These are phyloP conservation scores for Chionoecetes opilio DNA, from an alignment of 1,140 invertebrate species.

Conservation along the genomic window DNA sequence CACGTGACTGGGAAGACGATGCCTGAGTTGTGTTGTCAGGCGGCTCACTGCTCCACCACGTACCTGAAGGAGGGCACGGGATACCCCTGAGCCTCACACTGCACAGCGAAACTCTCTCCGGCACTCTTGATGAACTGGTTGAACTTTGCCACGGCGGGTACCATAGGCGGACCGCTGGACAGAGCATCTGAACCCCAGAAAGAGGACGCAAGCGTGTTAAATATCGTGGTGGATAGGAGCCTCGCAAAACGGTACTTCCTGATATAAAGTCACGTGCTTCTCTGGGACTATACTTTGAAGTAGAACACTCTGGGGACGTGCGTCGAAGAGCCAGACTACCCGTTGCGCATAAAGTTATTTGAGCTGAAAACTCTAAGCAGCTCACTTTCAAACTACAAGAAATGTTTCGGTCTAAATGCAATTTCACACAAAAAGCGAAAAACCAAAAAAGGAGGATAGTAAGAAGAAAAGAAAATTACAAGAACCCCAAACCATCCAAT, in stretches of 20 bases:
- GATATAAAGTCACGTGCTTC: not conserved
- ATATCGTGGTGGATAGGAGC: not conserved
- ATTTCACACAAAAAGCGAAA: not conserved
- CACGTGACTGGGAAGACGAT: not conserved
- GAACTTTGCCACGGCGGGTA: slow-evolving; percentile 60
- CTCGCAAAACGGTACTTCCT: not conserved
- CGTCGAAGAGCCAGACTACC: not conserved
- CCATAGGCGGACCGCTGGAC: slow-evolving; percentile 69
- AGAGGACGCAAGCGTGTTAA: not conserved
- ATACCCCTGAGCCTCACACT: slow-evolving; percentile 79
- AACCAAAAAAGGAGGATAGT: not conserved
- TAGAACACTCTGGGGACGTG: not conserved
- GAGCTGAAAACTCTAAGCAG: not conserved
- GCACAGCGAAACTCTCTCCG: slow-evolving; percentile 71
- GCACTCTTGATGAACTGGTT: slow-evolving; percentile 63
- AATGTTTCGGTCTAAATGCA: not conserved
- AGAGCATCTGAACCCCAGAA: slow-evolving; percentile 60
- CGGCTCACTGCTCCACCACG: slow-evolving; percentile 83
- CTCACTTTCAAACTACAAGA: not conserved
- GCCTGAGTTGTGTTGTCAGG: not conserved
- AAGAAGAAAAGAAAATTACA: not conserved
- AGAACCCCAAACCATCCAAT: not conserved
- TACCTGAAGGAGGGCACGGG: slow-evolving; percentile 88
- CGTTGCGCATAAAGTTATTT: not conserved
- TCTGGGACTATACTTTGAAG: not conserved